Evolutionary conservation across 2,113 vertebrate genomes (phyloP), one percentile per base, ranked within the genome.

Genomic region (Pelecanus crispus): DNA sequence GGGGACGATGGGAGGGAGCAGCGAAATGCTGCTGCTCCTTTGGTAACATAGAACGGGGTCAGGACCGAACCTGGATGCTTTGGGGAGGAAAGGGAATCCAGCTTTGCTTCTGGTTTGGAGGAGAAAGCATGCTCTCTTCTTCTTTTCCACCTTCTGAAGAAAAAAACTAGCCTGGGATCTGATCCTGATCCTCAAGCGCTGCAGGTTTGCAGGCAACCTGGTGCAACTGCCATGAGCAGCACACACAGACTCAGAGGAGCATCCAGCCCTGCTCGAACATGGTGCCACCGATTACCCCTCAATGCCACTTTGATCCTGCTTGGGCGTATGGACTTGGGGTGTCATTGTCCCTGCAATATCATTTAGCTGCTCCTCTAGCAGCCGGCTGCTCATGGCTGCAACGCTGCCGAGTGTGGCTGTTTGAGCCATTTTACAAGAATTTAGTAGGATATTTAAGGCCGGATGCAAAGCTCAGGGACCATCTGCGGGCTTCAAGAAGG

Each of bases 371-470:
- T 78, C 45, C 34, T 73, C 36, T 3, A 19, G 31, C 74, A 52
- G 59, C 18, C 1, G 4, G 7, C 65, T 11, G 49, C 58, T 44
- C 73, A 5, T 1, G 0, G 47, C 55, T 50, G 25, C 3, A 4
- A 5, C 0, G 3, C 29, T 56, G 38, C 44, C 1, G 2, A 70
- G 16, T 0, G 2, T 11, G 25, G 63, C 75, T 1, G 1, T 1
- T 0, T 0, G 0, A 77, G 67, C 34, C 31, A 10, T 32, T 55
- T 36, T 55, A 16, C 18, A 44, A 58, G 62, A 7, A 22, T 34
- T 81, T 26, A n/a, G 36, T 19, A 26, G 55, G 73, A 32, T 11
- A 29, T 70, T 40, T 65, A 50, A 77, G 42, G 63, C 42, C 0
- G 0, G 50, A 66, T 67, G n/a, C 58, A 80, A 86, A 88, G 34